These are phyloP conservation scores for Hemiprocne comata DNA, from an alignment of 2,113 vertebrate genomes.

Conservation along the genomic window DNA sequence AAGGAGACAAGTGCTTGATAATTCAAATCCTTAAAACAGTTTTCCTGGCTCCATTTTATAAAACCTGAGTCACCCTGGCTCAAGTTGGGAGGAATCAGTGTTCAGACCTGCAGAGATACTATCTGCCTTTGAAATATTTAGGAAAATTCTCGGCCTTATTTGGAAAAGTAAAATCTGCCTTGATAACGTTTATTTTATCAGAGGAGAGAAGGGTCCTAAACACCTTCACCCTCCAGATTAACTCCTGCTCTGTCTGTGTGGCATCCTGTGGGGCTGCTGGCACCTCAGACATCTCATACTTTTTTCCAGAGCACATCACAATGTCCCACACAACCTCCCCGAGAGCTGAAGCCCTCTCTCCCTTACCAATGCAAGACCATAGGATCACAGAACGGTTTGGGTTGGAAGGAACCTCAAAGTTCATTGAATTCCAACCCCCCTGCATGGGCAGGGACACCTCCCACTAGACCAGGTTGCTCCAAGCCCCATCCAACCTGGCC, in stretches of 20 bases:
- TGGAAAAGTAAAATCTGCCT: not conserved
- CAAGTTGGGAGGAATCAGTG: not conserved
- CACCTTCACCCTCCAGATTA: not conserved
- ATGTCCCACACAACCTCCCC: fast-evolving
- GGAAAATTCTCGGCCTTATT: not conserved
- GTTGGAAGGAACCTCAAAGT: too few species aligned
- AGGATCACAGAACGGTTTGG: too few species aligned
- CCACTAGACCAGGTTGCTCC: too few species aligned
- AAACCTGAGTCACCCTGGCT: slow-evolving; percentile 3
- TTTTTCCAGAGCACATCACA: not conserved
- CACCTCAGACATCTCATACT: not conserved
- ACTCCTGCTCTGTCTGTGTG: not conserved
- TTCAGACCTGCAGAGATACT: not conserved
- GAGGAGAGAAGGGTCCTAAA: not conserved
- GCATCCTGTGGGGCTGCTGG: not conserved
- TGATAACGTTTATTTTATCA: not conserved
- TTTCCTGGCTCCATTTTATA: slow-evolving; percentile 48
- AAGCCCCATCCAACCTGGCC: too few species aligned
- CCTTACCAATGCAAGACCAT: not conserved
- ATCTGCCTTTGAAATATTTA: not conserved
- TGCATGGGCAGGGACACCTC: too few species aligned
- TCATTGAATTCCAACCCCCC: too few species aligned
- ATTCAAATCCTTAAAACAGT: not conserved
- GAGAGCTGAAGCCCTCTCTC: not conserved
- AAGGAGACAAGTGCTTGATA: not conserved